These are phyloP conservation scores for Anoplopoma fimbria DNA, from an alignment of 2,113 vertebrate species.

Conservation along the genomic window DNA sequence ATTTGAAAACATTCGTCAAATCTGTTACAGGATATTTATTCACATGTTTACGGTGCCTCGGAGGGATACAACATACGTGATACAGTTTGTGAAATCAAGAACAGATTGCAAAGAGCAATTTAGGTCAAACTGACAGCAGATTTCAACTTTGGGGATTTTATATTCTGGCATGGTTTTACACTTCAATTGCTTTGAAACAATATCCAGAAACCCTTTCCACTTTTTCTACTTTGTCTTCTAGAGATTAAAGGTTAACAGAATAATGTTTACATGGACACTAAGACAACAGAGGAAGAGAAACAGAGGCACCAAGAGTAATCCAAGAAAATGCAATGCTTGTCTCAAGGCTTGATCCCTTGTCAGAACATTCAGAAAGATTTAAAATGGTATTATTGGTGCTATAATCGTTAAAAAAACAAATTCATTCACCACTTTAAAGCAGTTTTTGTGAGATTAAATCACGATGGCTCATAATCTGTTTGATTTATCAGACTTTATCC, in stretches of 20 bases:
- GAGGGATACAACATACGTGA: background rate
- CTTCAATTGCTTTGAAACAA: constrained; percentile 46
- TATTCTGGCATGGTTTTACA: constrained; percentile 1
- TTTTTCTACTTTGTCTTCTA: constrained; percentile 14
- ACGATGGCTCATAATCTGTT: background rate
- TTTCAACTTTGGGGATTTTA: constrained; percentile 30
- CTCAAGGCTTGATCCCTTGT: background rate
- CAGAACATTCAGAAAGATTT: background rate
- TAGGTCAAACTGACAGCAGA: constrained; percentile 39
- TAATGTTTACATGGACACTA: background rate
- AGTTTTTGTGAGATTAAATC: background rate
- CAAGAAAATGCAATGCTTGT: background rate
- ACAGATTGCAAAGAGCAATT: constrained; percentile 34
- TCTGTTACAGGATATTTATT: constrained; percentile 15
- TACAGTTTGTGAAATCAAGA: constrained; percentile 33
- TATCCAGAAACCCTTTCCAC: constrained; percentile 21
- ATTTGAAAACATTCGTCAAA: constrained; percentile 58
- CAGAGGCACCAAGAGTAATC: background rate
- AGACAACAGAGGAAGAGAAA: background rate
- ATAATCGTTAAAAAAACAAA: background rate
- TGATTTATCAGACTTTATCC: background rate
- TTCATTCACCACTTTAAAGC: background rate
- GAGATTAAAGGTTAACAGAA: constrained; percentile 22
- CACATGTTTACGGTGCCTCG: constrained; percentile 29
- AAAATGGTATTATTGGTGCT: background rate